These are phyloP conservation scores for Stegodyphus mimosarum DNA, from an alignment of 1,140 invertebrate species.

Conservation along the genomic window DNA sequence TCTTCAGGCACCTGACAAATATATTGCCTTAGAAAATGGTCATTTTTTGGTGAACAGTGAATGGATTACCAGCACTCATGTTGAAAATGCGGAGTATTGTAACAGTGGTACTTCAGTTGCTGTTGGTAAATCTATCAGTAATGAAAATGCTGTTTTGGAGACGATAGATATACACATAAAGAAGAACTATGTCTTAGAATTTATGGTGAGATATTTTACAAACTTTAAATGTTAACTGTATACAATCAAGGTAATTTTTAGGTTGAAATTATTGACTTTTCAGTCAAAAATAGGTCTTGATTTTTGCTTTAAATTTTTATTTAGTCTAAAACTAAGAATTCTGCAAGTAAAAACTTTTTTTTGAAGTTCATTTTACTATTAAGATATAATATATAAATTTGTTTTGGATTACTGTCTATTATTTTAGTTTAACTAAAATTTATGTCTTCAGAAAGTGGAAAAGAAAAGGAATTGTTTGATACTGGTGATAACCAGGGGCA, in stretches of 20 bases:
- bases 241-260: no score
- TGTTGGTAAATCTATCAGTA: constrained; percentile 50
- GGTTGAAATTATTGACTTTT: not conserved
- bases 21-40: constrained; percentile 21
- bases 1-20: constrained; percentile 30
- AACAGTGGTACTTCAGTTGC: constrained; percentile 17
- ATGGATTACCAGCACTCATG: constrained; percentile 51
- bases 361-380: no score
- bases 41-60: constrained; percentile 39
- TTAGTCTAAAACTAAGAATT: not conserved
- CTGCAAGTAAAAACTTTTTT: no score
- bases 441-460: no score
- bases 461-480: no score
- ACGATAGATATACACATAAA: constrained; percentile 60
- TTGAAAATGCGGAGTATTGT: constrained; percentile 33
- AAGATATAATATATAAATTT: no score
- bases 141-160: constrained; percentile 62
- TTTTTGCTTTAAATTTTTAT: not conserved
- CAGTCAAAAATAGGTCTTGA: not conserved
- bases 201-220: constrained; percentile 27
- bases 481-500: no score
- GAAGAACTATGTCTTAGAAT: constrained; percentile 50
- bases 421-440: no score
- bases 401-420: no score
- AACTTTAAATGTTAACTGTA: not conserved